Evolutionary conservation across 2,888 invertebrate genomes (phyloP), one percentile per base, ranked within the genome.

Genomic region (Drosophila trichaetosa): DNA sequence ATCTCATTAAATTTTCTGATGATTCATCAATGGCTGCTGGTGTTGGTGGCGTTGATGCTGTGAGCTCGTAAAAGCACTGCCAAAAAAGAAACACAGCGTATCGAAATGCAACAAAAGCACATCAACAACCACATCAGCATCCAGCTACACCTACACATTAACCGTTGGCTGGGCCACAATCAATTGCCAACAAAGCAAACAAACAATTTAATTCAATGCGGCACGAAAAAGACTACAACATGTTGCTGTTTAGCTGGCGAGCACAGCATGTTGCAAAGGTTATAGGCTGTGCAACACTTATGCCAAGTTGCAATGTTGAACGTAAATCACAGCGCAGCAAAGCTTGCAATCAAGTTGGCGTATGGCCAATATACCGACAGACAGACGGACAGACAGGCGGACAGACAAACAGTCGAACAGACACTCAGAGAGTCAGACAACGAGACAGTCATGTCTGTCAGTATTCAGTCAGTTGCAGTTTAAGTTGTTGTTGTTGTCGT

Each of bases 181-280:
- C 87, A 90, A 83, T 90, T 87, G 87, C 88, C 90, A 90, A 77
- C 83, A 86, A 91, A 91, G 82, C 90, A 91, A 91, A 91, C 89
- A 92, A 91, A 91, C 92, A 92, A 92, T 91, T 91, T 91, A 92
- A 91, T 91, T 91, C 91, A 91, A 92, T 91, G 90, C 83, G 87
- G 87, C 85, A 80, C 83, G 82, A 80, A 83, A 79, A 79, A 73
- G 73, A 79, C 77, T 76, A 76, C 75, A 90, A 80, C 86, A 78
- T 85, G 79, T 81, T 78, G 79, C 61, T 72, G 70, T 66, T 57
- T 60, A 66, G 40, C 51, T 69, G 74, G 42, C 27, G 58, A 64
- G 64, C 57, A 80, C 69, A 69, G 81, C 89, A 89, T 81, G 85
- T 83, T 82, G 90, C 91, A 91, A 91, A 91, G 91, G 91, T 90